Base-by-base conservation (phyloP, 2,888 invertebrate genomes). In the Psylliodes chrysocephalus region DNA sequence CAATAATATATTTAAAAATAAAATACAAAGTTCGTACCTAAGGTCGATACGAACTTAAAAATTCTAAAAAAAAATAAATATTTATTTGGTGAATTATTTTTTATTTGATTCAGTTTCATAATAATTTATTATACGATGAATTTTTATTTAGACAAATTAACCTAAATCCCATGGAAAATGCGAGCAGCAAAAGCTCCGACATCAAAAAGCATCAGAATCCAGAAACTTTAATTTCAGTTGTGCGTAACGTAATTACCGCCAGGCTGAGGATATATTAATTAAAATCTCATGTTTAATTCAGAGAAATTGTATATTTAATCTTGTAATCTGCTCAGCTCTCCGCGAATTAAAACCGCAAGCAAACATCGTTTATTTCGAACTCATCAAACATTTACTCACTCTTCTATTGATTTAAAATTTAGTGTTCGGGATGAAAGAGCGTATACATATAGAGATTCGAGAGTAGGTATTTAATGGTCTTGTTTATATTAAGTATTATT, bases 201-300 rank as follows among this genome's bases (percentile, higher is more conserved):
- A 75, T 75, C 72, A 71, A 74, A 25, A 49, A 59, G 38, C 49
- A 61, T 61, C 51, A 61, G 33, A 60, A 53, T 44, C 25, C 40
- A 28, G 28, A 59, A 79, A 79, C 77, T 79, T 79, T 75, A 79
- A 77, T 78, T 79, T 78, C 76, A 73, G 75, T 77, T 75, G 72
- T 67, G 74, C 73, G 66, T 80, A 79, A 81, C 79, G 72, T 75
- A 74, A 80, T 81, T 81, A 79, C 72, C 66, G 72, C 74, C 75
- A 75, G 73, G 71, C 74, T 74, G 79, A 75, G 81, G 80, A 81
- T 81, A 78, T 79, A 81, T 81, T 82, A 81, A 82, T 82, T 82
- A 82, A 82, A 82, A 81, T 79, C 81, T 81, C 80, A 82, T 82
- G 79, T 80, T 78, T 81, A 79, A 82, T 82, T 81, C 81, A 82